phyloP scores from a whole-genome alignment of 1,140 invertebrate genomes.

The Euborellia annulipes region DNA sequence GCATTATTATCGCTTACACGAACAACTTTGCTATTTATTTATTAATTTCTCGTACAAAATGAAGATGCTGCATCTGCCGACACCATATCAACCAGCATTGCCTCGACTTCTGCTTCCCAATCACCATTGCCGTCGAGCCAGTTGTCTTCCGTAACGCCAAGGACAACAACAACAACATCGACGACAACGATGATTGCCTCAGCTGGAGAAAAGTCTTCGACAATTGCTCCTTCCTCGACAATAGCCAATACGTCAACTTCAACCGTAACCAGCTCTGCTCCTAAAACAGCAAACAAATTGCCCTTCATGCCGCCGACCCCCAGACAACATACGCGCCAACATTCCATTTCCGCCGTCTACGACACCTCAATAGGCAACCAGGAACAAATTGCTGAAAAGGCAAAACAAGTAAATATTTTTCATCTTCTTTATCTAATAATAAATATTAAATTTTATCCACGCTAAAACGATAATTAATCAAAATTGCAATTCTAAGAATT shows the following conservation, averaged over 20 bases:
- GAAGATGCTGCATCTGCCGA: too few species aligned
- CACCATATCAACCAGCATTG: too few species aligned
- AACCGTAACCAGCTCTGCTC: slow-evolving; percentile 6
- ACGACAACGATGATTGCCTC: slow-evolving; percentile 13
- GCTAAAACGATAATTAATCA: too few species aligned
- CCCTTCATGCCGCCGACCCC: slow-evolving; percentile 3
- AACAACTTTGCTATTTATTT: too few species aligned
- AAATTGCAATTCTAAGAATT: too few species aligned
- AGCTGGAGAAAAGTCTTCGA: slow-evolving; percentile 18
- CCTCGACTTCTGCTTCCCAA: too few species aligned
- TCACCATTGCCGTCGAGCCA: too few species aligned
- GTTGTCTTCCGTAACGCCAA: neutral
- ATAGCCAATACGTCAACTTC: slow-evolving; percentile 10
- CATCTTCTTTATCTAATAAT: too few species aligned
- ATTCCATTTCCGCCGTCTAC: slow-evolving; percentile 33
- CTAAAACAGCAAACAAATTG: slow-evolving; percentile 7
- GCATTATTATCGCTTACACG: too few species aligned
- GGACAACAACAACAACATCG: slow-evolving; percentile 3
- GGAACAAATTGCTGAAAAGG: slow-evolving; percentile 74
- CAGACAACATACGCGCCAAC: slow-evolving; percentile 13
- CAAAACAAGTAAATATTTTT: slow-evolving; percentile 65
- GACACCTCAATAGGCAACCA: slow-evolving; percentile 35
- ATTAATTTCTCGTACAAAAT: too few species aligned
- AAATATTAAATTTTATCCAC: too few species aligned
- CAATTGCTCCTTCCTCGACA: slow-evolving; percentile 14